These are phyloP conservation scores for Scopus umbretta DNA, from an alignment of 2,113 vertebrate genomes.

Conservation along the genomic window DNA sequence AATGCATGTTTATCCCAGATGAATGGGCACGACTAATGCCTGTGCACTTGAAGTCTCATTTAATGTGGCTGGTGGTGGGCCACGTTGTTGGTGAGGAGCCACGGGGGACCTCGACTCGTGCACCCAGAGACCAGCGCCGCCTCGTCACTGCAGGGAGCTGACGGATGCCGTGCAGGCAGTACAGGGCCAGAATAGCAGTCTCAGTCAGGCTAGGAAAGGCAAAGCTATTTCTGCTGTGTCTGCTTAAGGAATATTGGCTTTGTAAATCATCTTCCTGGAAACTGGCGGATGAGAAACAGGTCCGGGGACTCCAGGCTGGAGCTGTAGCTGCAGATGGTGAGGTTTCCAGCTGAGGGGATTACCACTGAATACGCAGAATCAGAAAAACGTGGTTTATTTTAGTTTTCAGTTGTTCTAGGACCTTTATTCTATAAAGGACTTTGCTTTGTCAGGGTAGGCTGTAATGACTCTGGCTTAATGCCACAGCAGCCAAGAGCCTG, in stretches of 20 bases:
- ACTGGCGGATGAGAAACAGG: rapidly evolving
- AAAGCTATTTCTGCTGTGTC: background rate
- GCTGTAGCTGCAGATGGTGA: background rate
- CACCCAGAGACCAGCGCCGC: background rate
- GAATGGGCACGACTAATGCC: rapidly evolving
- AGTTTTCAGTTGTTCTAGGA: background rate
- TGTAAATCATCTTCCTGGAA: background rate
- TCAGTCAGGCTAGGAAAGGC: background rate
- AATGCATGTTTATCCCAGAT: background rate
- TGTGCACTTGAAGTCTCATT: rapidly evolving
- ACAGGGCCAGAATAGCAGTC: background rate
- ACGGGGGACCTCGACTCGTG: rapidly evolving
- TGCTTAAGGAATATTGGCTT: background rate
- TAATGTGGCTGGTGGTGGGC: background rate
- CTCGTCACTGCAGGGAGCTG: background rate
- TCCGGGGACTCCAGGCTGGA: background rate
- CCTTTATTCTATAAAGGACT: background rate
- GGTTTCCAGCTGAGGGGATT: background rate
- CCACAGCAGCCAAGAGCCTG: background rate
- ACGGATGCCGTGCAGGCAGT: rapidly evolving
- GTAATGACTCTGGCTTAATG: background rate
- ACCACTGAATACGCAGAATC: background rate
- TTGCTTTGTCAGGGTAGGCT: background rate
- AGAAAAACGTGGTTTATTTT: background rate
- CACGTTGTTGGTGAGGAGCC: background rate